These are phyloP conservation scores for Hypothenemus hampei DNA, from an alignment of 1,140 invertebrate species.

Conservation along the genomic window DNA sequence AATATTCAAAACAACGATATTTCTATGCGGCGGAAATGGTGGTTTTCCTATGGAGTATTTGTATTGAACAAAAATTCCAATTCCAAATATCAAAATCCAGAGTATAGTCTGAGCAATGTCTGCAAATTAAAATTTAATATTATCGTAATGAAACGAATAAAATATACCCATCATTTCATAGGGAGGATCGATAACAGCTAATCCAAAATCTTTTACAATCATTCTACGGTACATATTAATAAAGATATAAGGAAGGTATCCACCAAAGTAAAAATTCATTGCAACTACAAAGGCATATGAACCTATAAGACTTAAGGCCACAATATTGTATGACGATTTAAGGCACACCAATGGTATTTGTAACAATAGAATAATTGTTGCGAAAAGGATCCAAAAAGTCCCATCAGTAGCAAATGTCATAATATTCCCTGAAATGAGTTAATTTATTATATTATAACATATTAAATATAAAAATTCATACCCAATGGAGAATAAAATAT, in stretches of 20 bases:
- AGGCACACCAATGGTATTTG: conserved; percentile 50
- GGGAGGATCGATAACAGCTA: conserved; percentile 57
- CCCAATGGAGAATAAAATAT: conserved; percentile 54
- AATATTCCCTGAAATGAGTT: neutral
- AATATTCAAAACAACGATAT: neutral
- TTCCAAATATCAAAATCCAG: conserved; percentile 50
- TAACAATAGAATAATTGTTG: conserved; percentile 49
- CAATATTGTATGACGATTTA: conserved; percentile 54
- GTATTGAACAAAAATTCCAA: conserved; percentile 51
- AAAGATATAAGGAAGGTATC: conserved; percentile 64
- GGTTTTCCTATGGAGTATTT: conserved; percentile 50
- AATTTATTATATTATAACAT: conserved; percentile 2
- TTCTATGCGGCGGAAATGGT: conserved; percentile 52
- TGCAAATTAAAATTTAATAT: conserved; percentile 45
- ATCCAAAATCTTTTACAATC: conserved; percentile 53
- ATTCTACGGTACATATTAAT: conserved; percentile 60
- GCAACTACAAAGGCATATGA: conserved; percentile 57
- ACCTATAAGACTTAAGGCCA: conserved; percentile 59
- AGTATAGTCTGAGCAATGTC: conserved; percentile 52
- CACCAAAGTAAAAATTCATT: conserved; percentile 60
- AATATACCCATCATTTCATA: conserved; percentile 58
- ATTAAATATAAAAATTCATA: conserved; percentile 39
- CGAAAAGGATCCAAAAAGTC: conserved; percentile 60
- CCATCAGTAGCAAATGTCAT: conserved; percentile 48
- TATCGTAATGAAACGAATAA: too few species aligned